Conservation (phyloP, 2,113 vertebrate genomes). For the Oryzias melastigma region DNA sequence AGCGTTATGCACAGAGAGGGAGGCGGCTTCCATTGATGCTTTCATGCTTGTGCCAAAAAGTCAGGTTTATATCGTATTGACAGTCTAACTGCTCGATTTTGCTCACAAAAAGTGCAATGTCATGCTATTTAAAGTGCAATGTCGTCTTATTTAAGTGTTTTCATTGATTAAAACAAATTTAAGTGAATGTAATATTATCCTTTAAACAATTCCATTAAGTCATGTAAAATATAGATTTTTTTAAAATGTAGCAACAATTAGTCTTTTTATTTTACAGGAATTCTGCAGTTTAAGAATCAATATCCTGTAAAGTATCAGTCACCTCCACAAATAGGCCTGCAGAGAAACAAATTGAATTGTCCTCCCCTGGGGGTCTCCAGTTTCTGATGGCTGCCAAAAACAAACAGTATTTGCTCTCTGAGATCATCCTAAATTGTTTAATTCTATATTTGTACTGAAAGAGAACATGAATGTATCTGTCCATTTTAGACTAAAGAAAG, state of each 20-base stretch:
- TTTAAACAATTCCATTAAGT: too few species aligned
- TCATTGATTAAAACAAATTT: too few species aligned
- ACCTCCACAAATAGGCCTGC: conserved; percentile 33
- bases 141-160: too few species aligned
- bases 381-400: conserved; percentile 15
- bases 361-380: conserved; percentile 14
- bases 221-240: too few species aligned
- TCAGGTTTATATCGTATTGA: not conserved
- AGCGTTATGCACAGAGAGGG: not conserved
- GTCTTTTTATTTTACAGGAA: not conserved
- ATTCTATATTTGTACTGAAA: too few species aligned
- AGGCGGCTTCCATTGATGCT: not conserved
- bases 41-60: conserved; percentile 27
- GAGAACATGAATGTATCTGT: too few species aligned
- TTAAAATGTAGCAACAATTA: too few species aligned
- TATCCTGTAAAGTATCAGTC: conserved; percentile 1
- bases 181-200: too few species aligned
- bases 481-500: too few species aligned
- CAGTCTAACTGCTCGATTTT: not conserved
- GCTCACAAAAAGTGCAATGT: not conserved
- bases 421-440: too few species aligned
- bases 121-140: too few species aligned
- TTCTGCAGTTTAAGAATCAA: conserved; percentile 4
- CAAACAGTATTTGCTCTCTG: too few species aligned
- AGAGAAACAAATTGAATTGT: conserved; percentile 47